These are phyloP conservation scores for Oryctes rhinoceros DNA, from an alignment of 1,140 invertebrate genomes.

Conservation along the genomic window DNA sequence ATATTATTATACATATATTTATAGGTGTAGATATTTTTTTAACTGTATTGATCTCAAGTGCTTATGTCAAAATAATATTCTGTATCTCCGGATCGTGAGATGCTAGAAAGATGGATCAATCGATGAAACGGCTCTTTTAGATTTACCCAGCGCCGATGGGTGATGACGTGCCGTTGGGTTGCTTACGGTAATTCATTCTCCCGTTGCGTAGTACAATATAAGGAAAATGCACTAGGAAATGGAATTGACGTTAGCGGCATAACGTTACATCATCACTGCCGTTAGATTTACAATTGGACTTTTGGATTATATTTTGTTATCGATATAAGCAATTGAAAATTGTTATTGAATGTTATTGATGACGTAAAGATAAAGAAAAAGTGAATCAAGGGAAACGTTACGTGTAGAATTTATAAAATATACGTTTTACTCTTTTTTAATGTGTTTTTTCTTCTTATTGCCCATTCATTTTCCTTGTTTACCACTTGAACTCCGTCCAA, in stretches of 20 bases:
- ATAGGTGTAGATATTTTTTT: constrained; percentile 32
- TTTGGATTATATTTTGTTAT: constrained; percentile 5
- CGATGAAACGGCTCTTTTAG: no score
- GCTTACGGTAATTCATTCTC: no score
- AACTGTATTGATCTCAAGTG: constrained; percentile 36
- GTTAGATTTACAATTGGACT: not conserved
- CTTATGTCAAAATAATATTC: constrained; percentile 17
- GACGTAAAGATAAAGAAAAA: not conserved
- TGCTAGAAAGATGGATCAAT: not conserved
- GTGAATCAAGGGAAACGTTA: not conserved
- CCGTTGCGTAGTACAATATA: no score
- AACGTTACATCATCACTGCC: no score
- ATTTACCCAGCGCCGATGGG: no score
- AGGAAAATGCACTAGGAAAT: no score
- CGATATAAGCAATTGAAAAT: constrained; percentile 29
- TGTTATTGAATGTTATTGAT: constrained; percentile 27
- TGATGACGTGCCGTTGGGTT: no score
- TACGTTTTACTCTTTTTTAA: constrained; percentile 21
- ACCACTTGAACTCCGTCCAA: no score
- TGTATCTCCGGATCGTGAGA: not conserved
- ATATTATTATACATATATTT: constrained; percentile 32
- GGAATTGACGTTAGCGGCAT: no score
- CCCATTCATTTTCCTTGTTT: no score
- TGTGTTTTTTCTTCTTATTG: not conserved
- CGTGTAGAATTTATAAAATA: constrained; percentile 28